Evolutionary conservation across 1,140 invertebrate genomes (phyloP), one percentile per base, ranked within the genome.

Genomic region (Drosophila pseudoobscura): DNA sequence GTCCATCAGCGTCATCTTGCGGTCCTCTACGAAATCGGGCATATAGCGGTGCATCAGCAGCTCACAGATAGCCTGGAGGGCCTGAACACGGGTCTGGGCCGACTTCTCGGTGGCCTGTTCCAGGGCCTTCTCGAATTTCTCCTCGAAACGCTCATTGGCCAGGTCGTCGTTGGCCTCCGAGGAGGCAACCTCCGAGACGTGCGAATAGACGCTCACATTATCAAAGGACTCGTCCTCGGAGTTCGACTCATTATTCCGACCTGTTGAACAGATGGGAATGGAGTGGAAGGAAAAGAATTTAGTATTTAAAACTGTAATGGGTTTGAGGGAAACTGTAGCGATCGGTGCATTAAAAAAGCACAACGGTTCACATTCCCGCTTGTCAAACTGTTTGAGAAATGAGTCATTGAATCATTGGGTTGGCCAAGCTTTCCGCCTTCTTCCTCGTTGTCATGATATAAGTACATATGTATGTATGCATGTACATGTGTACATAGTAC

Each of bases 71-170:
- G 94, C 92, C 54, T 95, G 94, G 24, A 98, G 93, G 52, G 95
- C 96, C 3, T 92, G 92, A 2, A 94, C 94, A 55, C 98, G 94
- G 6, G 95, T 95, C 72, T 97, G 96, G 1, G 95, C 95, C 64
- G 97, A 97, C 85, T 98, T 97, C 69, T 98, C 95, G 2, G 94
- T 94, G 6, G 97, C 92, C 26, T 95, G 96, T 90, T 99, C 98
- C 49, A 99, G 95, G 0, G 95, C 94, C 82, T 98, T 96, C 22
- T 94, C 94, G 15, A 99, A 92, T 92, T 98, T 97, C 53, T 98
- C 97, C 92, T 99, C 97, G 80, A 97, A 95, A 44, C 95, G 94
- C 88, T 98, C 97, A 24, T 85, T 91, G 45, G 85, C 87, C 52
- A 88, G 47, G 64, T 90, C 90, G 41, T 91, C 91, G 55, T 71